These are phyloP conservation scores for Watsonalla binaria DNA, from an alignment of 2,888 invertebrate species.

Conservation along the genomic window DNA sequence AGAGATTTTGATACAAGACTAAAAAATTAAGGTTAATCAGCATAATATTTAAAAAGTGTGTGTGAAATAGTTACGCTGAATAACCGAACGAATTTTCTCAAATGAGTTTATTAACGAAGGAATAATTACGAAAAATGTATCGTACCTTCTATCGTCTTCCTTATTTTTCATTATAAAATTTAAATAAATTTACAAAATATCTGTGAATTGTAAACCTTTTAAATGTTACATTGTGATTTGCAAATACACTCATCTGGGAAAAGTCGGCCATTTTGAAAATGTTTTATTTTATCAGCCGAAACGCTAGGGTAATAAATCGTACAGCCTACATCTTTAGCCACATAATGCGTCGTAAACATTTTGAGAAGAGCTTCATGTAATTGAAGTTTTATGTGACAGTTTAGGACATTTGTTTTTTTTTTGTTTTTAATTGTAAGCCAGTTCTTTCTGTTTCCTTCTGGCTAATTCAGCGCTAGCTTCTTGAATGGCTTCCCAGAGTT, in stretches of 20 bases:
- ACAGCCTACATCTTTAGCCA: constrained; percentile 12
- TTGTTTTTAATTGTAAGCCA: constrained; percentile 34
- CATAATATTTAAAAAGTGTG: no score
- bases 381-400: constrained; percentile 1
- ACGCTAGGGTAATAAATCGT: constrained; percentile 31
- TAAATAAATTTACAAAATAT: not conserved
- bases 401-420: constrained; percentile 5
- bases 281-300: constrained; percentile 13
- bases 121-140: not conserved
- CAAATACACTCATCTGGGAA: not conserved
- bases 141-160: not conserved
- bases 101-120: not conserved
- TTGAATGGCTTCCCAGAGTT: constrained; percentile 88
- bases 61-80: no score
- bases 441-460: constrained; percentile 78
- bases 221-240: not conserved
- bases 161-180: not conserved
- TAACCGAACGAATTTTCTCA: no score
- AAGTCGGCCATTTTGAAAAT: not conserved
- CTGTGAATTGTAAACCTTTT: not conserved
- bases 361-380: not conserved
- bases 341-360: no score
- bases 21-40: not conserved
- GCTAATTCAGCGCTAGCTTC: constrained; percentile 86
- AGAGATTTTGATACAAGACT: not conserved